Evolutionary conservation across 2,797 vertebrate species (phyloP).

Genomic region (Argentina silus): DNA sequence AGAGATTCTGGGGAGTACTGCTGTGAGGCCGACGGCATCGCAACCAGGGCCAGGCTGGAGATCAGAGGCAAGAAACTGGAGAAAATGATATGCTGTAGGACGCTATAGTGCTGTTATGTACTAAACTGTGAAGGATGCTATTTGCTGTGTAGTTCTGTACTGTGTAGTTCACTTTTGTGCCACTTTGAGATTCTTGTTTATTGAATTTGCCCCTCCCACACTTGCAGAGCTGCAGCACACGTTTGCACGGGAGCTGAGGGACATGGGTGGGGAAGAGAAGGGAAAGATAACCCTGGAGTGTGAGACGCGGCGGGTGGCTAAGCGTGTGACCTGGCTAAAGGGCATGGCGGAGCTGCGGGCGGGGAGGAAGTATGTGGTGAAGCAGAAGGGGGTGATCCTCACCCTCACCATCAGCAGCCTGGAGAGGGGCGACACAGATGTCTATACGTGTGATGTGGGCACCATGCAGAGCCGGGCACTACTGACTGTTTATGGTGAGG

Average conservation of each 20-base stretch:
- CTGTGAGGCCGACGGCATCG: slow-evolving; percentile 84
- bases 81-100: not conserved
- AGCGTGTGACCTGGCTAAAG: slow-evolving; percentile 85
- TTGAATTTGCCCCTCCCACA: not conserved
- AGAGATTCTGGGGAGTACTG: slow-evolving; percentile 91
- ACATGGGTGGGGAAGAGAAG: slow-evolving; percentile 82
- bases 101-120: not conserved
- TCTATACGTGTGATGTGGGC: slow-evolving; percentile 89
- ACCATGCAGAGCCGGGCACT: slow-evolving; percentile 85
- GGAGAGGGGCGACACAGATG: slow-evolving; percentile 84
- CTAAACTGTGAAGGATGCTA: no score
- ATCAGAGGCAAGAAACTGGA: slow-evolving; percentile 82
- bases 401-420: slow-evolving; percentile 84
- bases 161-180: not conserved
- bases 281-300: slow-evolving; percentile 82
- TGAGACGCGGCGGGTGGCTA: slow-evolving; percentile 79
- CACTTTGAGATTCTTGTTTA: no score
- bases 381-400: slow-evolving; percentile 82
- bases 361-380: slow-evolving; percentile 80
- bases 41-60: slow-evolving; percentile 81
- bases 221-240: slow-evolving; percentile 84
- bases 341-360: slow-evolving; percentile 83
- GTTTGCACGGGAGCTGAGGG: slow-evolving; percentile 84
- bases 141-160: not conserved
- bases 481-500: slow-evolving; percentile 86